Evolutionary conservation across 2,797 vertebrate species (phyloP).

Genomic region (Melanotaenia boesemani): DNA sequence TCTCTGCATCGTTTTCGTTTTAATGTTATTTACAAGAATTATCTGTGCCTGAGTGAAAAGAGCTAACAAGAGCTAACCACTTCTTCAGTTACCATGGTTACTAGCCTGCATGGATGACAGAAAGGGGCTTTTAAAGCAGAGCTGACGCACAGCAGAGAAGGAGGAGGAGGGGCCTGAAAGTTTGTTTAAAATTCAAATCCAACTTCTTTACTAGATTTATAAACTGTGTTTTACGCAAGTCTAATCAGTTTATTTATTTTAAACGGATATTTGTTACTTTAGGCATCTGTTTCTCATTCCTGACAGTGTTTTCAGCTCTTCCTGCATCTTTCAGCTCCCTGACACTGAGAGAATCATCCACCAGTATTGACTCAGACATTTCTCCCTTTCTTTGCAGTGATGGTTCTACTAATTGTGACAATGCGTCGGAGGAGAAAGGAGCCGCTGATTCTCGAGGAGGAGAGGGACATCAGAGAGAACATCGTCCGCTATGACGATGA

Average conservation of each 20-base stretch:
- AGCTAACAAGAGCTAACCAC: not conserved
- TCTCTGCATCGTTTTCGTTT: not conserved
- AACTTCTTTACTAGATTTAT: not conserved
- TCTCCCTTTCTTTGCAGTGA: conserved; percentile 60
- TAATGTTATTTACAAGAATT: not conserved
- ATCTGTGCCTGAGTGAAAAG: not conserved
- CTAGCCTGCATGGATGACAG: not conserved
- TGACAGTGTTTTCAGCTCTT: not conserved
- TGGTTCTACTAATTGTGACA: conserved; percentile 92
- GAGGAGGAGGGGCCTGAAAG: not conserved
- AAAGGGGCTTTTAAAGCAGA: not conserved
- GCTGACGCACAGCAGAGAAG: not conserved
- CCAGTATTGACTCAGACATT: conserved; percentile 14
- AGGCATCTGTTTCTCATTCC: rapidly evolving
- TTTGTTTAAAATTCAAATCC: not conserved
- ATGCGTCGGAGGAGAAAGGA: conserved; percentile 92
- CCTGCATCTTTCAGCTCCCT: conserved; percentile 1
- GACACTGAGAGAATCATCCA: conserved; percentile 3
- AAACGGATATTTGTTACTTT: not conserved
- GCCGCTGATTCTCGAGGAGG: conserved; percentile 94
- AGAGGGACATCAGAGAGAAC: conserved; percentile 94
- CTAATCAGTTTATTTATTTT: not conserved
- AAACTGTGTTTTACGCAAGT: not conserved
- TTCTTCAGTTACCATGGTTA: not conserved
- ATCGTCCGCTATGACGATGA: conserved; percentile 97